These are phyloP conservation scores for Passerculus sandwichensis DNA, from an alignment of 2,797 vertebrate genomes.

Conservation along the genomic window DNA sequence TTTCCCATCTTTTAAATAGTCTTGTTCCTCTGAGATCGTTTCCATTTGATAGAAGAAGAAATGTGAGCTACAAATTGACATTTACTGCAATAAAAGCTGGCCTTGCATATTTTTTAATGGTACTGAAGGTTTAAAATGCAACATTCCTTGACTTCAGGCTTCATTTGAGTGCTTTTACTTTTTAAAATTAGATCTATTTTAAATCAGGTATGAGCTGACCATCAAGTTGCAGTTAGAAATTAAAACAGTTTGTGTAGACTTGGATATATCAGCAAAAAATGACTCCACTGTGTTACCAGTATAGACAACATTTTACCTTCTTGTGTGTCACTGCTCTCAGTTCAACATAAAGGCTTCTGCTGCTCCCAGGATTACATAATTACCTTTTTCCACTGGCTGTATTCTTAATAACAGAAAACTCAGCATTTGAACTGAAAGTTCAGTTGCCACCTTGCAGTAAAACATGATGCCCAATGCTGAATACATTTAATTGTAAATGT, in stretches of 20 bases:
- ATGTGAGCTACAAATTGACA: background rate
- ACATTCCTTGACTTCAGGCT: background rate
- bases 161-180: background rate
- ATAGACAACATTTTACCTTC: background rate
- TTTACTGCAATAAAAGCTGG: background rate
- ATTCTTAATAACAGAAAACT: background rate
- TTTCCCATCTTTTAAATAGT: background rate
- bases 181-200: background rate
- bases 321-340: background rate
- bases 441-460: background rate
- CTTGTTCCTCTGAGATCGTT: background rate
- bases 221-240: background rate
- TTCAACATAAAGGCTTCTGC: background rate
- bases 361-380: background rate
- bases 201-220: background rate
- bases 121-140: background rate
- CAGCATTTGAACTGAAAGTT: background rate
- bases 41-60: background rate
- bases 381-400: background rate
- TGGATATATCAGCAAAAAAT: background rate
- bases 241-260: background rate
- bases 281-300: background rate
- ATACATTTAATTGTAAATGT: background rate
- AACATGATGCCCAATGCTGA: background rate
- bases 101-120: fast-evolving